Conservation (phyloP, 1,140 invertebrate species). For the Oreohelix idahoensis region DNA sequence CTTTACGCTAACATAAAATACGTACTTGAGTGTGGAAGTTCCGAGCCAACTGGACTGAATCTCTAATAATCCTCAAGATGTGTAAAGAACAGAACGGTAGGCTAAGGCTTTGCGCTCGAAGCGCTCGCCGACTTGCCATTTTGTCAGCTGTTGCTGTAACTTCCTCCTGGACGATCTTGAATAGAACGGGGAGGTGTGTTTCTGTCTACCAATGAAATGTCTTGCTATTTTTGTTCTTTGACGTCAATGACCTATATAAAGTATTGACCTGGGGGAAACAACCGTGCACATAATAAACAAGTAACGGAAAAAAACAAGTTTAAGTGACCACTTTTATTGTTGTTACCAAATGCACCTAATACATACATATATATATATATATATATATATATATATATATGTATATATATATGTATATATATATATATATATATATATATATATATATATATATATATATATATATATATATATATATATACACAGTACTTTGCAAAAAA, state of each 20-base stretch:
- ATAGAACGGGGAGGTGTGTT: background rate
- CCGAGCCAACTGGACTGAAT: background rate
- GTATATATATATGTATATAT: no score
- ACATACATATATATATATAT: no score
- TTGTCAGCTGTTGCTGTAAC: conserved; percentile 48
- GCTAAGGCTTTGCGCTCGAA: conserved; percentile 12
- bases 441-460: no score
- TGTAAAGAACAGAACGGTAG: background rate
- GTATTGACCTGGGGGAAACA: background rate
- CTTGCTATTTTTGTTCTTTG: background rate
- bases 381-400: no score
- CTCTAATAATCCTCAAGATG: background rate
- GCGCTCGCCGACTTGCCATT: conserved; percentile 45
- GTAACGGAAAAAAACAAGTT: no score
- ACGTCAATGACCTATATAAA: conserved; percentile 12
- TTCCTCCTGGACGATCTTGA: background rate
- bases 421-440: no score
- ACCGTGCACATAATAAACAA: no score
- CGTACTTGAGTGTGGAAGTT: conserved; percentile 42
- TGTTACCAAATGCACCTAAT: no score
- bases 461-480: no score
- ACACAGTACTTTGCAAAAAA: no score
- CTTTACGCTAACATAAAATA: background rate
- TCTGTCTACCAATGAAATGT: background rate
- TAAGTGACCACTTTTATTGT: no score